These are phyloP conservation scores for Xanthorhoe spadicearia DNA, from an alignment of 2,888 invertebrate species.

Conservation along the genomic window DNA sequence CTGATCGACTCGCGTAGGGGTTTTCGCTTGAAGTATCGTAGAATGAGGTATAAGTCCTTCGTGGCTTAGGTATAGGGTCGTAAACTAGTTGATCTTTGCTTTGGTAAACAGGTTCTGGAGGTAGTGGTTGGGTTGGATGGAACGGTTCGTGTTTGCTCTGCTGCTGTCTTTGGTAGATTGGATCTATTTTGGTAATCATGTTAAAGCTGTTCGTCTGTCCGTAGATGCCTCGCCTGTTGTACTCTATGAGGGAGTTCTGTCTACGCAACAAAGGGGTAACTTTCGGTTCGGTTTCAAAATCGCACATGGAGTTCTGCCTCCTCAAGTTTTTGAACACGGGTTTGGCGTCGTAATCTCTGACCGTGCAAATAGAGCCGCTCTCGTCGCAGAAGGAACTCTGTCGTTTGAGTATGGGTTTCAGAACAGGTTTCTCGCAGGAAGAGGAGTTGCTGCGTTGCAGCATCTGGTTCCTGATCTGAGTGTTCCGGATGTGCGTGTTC, in stretches of 20 bases:
- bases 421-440: slow-evolving; percentile 77
- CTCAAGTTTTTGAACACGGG: slow-evolving; percentile 71
- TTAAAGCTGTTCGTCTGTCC: slow-evolving; percentile 80
- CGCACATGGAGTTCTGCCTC: slow-evolving; percentile 81
- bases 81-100: slow-evolving; percentile 80
- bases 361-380: slow-evolving; percentile 75
- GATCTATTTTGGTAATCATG: slow-evolving; percentile 84
- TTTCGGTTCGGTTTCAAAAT: slow-evolving; percentile 84
- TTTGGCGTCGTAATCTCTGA: slow-evolving; percentile 78
- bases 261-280: slow-evolving; percentile 81
- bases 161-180: slow-evolving; percentile 83
- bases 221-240: slow-evolving; percentile 78
- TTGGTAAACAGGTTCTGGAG: slow-evolving; percentile 82
- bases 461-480: slow-evolving; percentile 77
- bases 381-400: slow-evolving; percentile 82
- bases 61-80: slow-evolving; percentile 81
- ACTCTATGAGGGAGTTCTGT: slow-evolving; percentile 83
- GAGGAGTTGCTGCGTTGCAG: slow-evolving; percentile 81
- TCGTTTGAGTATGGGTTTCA: slow-evolving; percentile 80
- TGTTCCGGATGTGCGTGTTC: slow-evolving; percentile 75
- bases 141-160: slow-evolving; percentile 81
- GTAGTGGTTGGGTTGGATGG: slow-evolving; percentile 80
- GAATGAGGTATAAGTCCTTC: slow-evolving; percentile 78
- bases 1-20: slow-evolving; percentile 73
- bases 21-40: slow-evolving; percentile 79